Percentiles rank a stretch among this genome's conserved stretches.
These are phyloP conservation scores for Leptopilina myrica DNA, from an alignment of 2,888 invertebrate species.

Conservation along the genomic window DNA sequence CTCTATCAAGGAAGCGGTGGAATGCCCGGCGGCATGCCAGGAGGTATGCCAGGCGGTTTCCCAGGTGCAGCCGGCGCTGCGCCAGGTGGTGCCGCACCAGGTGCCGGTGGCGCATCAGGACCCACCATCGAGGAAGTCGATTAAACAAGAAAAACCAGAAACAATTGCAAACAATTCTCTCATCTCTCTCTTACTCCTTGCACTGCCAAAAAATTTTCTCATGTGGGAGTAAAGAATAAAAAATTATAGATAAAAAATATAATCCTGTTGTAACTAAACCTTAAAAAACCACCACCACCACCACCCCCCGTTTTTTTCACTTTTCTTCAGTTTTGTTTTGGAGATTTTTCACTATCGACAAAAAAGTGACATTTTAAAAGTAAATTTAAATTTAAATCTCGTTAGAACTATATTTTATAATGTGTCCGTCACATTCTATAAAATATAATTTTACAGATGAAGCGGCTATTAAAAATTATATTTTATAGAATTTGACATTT, in stretches of 20 bases:
- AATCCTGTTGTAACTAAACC: not conserved
- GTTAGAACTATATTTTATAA: not conserved
- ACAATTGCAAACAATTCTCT: no score
- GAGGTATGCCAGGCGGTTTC: slow-evolving; percentile 77
- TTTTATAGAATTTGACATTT: slow-evolving; percentile 2
- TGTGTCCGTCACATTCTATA: not conserved
- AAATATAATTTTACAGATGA: no score
- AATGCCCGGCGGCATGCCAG: slow-evolving; percentile 84
- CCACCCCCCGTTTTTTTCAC: not conserved
- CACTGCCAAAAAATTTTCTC: slow-evolving; percentile 6
- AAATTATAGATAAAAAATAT: not conserved
- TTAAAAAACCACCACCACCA: no score
- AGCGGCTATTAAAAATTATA: not conserved
- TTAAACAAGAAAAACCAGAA: slow-evolving; percentile 73
- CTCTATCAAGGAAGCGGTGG: slow-evolving; percentile 82
- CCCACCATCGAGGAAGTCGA: slow-evolving; percentile 97
- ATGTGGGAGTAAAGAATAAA: slow-evolving; percentile 5
- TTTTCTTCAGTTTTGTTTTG: not conserved
- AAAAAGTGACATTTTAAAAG: slow-evolving; percentile 5
- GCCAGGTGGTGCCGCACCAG: slow-evolving; percentile 79
- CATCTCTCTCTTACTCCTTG: not conserved
- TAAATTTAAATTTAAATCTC: not conserved
- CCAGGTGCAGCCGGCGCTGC: slow-evolving; percentile 79
- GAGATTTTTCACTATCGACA: no score
- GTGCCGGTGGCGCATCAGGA: slow-evolving; percentile 82